phyloP scores from a whole-genome alignment of 2,113 vertebrate species.

The Anguilla rostrata region DNA sequence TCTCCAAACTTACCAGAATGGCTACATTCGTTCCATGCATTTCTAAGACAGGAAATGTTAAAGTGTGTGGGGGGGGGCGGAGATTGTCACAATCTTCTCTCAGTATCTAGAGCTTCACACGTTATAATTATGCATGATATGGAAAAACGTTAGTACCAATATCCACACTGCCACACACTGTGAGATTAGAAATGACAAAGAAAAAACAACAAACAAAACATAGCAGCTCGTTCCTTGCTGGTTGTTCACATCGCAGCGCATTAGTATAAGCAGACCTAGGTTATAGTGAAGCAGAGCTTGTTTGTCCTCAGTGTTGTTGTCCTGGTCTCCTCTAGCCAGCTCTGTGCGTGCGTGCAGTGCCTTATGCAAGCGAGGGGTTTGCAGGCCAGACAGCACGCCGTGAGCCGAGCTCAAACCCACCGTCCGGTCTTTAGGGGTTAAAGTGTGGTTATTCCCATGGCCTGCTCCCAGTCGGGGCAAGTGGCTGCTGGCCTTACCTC shows the following conservation, averaged over 20 bases:
- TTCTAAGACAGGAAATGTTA: constrained; percentile 16
- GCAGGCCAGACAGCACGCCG: constrained; percentile 34
- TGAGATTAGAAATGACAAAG: constrained; percentile 1
- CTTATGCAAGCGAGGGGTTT: constrained; percentile 32
- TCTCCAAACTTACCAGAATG: constrained; percentile 29
- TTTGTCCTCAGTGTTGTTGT: constrained; percentile 9
- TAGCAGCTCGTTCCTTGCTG: constrained; percentile 1
- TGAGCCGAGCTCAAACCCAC: constrained; percentile 55
- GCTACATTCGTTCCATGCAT: constrained; percentile 31
- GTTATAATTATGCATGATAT: constrained; percentile 9
- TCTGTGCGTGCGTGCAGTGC: background rate
- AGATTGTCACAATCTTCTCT: background rate
- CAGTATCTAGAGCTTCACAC: background rate
- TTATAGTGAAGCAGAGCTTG: constrained; percentile 31
- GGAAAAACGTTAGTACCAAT: constrained; percentile 13
- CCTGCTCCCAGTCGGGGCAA: constrained; percentile 77
- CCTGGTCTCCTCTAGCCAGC: background rate
- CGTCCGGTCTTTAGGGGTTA: constrained; percentile 70
- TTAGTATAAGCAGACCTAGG: constrained; percentile 51
- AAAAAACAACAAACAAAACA: constrained; percentile 3
- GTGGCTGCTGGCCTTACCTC: constrained; percentile 75
- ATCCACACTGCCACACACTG: background rate
- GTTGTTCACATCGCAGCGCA: constrained; percentile 24
- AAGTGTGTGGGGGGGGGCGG: background rate
- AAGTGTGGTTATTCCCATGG: constrained; percentile 79